Evolutionary conservation across 1,140 invertebrate genomes (phyloP).

Genomic region (Phymorhynchus buccinoides): DNA sequence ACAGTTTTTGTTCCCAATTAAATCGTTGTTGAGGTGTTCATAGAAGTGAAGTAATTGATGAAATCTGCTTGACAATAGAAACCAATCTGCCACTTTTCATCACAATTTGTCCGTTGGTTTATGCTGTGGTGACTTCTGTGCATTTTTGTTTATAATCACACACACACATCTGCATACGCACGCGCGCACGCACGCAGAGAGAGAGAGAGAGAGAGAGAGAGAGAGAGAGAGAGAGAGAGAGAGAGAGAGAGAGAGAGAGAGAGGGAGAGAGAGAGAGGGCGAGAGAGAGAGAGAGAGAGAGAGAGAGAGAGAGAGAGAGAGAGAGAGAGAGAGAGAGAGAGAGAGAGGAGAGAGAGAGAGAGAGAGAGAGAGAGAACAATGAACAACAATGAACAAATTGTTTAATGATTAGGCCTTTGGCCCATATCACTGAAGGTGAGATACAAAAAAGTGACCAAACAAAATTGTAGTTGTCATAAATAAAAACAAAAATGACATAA

Average conservation of each 20-base stretch:
- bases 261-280: background rate
- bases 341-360: background rate
- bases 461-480: too few relatives aligned
- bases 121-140: background rate
- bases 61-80: too few relatives aligned
- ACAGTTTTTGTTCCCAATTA: too few relatives aligned
- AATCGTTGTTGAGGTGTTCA: too few relatives aligned
- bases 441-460: background rate
- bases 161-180: background rate
- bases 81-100: too few relatives aligned
- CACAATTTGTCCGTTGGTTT: too few relatives aligned
- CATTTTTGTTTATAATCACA: background rate
- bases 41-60: too few relatives aligned
- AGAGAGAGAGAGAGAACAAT: background rate
- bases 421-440: too few relatives aligned
- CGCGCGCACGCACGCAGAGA: background rate
- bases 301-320: background rate
- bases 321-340: background rate
- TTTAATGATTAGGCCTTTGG: too few relatives aligned
- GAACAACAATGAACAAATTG: background rate
- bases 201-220: background rate
- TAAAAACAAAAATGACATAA: background rate
- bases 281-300: background rate
- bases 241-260: conserved; percentile 22
- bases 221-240: background rate